Conservation (phyloP, 2,888 invertebrate species). For the Blastobasis adustella region DNA sequence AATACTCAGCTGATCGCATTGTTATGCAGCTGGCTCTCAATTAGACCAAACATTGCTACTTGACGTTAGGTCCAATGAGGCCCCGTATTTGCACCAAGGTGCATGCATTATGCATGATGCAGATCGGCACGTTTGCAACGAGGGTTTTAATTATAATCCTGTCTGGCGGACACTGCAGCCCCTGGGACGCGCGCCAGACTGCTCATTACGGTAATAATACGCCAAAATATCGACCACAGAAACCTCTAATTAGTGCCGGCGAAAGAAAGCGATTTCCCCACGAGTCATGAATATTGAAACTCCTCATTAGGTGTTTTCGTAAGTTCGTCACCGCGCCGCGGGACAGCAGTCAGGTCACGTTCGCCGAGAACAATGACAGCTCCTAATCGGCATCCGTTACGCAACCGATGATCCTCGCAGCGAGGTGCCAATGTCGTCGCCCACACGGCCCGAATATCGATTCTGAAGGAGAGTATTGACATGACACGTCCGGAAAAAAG, state of each 20-base stretch:
- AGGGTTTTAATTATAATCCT: constrained; percentile 25
- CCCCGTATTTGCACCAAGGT: constrained; percentile 26
- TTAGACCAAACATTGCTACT: constrained; percentile 6
- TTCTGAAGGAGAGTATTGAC: constrained; percentile 30
- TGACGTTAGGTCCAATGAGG: constrained; percentile 29
- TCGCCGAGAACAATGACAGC: constrained; percentile 53
- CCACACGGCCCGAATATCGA: constrained; percentile 60
- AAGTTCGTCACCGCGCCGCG: constrained; percentile 31
- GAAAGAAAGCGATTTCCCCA: constrained; percentile 46
- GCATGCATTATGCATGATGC: constrained; percentile 42
- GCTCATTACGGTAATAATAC: constrained; percentile 23
- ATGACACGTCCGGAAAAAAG: constrained; percentile 57
- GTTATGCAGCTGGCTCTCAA: neutral
- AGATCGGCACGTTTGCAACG: constrained; percentile 22
- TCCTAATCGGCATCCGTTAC: constrained; percentile 62
- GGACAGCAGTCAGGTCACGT: constrained; percentile 46
- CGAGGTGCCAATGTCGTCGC: constrained; percentile 65
- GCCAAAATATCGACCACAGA: constrained; percentile 23
- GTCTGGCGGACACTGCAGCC: constrained; percentile 17
- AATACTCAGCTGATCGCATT: neutral
- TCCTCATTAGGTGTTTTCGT: constrained; percentile 44
- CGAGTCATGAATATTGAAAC: constrained; percentile 59
- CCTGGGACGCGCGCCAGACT: constrained; percentile 17
- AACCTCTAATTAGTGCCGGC: constrained; percentile 36
- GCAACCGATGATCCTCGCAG: constrained; percentile 54